These are phyloP conservation scores for Melinaea marsaeus DNA, from an alignment of 2,888 invertebrate genomes.

Conservation along the genomic window DNA sequence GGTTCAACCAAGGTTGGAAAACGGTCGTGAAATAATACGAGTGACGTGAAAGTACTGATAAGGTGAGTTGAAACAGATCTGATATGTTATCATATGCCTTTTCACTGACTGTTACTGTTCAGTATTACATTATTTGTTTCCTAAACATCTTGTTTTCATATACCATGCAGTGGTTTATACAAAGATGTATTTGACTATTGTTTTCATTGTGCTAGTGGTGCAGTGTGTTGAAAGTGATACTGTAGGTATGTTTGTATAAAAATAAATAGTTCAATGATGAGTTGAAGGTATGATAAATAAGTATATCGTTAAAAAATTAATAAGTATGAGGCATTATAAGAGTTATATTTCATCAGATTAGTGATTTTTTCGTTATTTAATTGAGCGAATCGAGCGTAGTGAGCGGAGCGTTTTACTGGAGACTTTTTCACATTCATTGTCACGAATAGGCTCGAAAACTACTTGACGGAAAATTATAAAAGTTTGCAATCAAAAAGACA, in stretches of 20 bases:
- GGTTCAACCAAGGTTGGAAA: constrained; percentile 20
- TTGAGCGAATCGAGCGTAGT: too few relatives aligned
- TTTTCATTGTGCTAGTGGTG: constrained; percentile 45
- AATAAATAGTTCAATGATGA: not conserved
- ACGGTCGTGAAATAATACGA: constrained; percentile 18
- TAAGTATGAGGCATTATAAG: too few relatives aligned
- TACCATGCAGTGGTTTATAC: constrained; percentile 21
- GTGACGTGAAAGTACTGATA: constrained; percentile 27
- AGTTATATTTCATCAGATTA: too few relatives aligned
- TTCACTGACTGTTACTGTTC: constrained; percentile 30
- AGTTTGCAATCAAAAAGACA: too few relatives aligned
- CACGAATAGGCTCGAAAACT: too few relatives aligned
- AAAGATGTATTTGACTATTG: constrained; percentile 47
- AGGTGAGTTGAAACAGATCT: constrained; percentile 47
- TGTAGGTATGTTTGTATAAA: constrained; percentile 34
- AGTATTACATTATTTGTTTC: constrained; percentile 32
- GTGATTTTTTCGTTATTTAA: too few relatives aligned
- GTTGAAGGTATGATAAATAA: too few relatives aligned
- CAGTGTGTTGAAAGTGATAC: constrained; percentile 42
- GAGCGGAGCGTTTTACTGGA: too few relatives aligned
- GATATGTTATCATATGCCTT: constrained; percentile 60
- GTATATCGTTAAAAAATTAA: too few relatives aligned
- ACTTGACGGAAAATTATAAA: too few relatives aligned
- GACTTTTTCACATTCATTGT: too few relatives aligned
- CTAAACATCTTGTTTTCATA: constrained; percentile 7